Percentiles rank a stretch among this genome's conserved stretches.
phyloP scores from a whole-genome alignment of 1,140 invertebrate species.

The Drosophila baimaii region DNA sequence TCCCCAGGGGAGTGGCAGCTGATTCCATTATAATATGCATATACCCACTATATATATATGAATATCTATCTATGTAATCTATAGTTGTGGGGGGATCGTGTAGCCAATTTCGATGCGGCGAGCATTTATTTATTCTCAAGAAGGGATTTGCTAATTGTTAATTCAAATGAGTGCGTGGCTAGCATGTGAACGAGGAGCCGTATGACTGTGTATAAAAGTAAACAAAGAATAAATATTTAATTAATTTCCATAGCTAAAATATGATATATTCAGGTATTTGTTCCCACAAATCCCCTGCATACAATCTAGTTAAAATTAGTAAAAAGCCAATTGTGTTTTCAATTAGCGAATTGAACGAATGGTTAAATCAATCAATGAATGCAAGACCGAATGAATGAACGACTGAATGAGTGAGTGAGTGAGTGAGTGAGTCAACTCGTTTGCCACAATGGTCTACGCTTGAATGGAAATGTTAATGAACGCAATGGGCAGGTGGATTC shows the following conservation, averaged over 20 bases:
- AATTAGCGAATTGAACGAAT: slow-evolving; percentile 19
- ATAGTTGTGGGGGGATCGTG: neutral
- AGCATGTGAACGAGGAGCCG: slow-evolving; percentile 5
- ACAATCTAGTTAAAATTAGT: neutral
- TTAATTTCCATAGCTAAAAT: neutral
- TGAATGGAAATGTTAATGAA: slow-evolving; percentile 41
- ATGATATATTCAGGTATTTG: neutral
- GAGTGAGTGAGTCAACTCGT: slow-evolving; percentile 9
- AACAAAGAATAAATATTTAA: slow-evolving; percentile 6
- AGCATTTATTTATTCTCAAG: slow-evolving; percentile 14
- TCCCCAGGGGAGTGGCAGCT: slow-evolving; percentile 21
- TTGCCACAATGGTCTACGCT: slow-evolving; percentile 3
- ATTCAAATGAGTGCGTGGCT: slow-evolving; percentile 34
- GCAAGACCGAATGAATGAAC: slow-evolving; percentile 14
- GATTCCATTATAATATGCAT: slow-evolving; percentile 32
- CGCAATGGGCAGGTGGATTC: slow-evolving; percentile 12
- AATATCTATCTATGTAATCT: slow-evolving; percentile 10
- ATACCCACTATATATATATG: slow-evolving; percentile 1
- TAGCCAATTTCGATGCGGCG: slow-evolving; percentile 41
- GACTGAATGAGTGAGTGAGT: slow-evolving; percentile 4
- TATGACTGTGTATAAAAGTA: slow-evolving; percentile 8
- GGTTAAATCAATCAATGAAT: slow-evolving; percentile 29
- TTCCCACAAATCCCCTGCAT: neutral
- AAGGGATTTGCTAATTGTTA: slow-evolving; percentile 57
- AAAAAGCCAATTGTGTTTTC: neutral